Conservation (phyloP, 2,888 invertebrate genomes). For the Aradus depressus region DNA sequence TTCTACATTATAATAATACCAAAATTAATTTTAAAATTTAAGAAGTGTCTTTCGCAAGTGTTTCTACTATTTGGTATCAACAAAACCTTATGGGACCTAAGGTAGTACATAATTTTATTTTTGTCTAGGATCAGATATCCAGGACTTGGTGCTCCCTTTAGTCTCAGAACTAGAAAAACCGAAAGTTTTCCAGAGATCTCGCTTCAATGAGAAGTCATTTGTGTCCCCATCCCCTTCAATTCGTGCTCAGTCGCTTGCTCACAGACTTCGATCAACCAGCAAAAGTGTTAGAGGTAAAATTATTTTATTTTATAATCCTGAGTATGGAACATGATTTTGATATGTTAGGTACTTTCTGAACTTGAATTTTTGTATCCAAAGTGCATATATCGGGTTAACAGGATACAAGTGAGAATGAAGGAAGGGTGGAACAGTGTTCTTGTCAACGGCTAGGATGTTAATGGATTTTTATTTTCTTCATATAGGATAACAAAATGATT, state of each 20-base stretch:
- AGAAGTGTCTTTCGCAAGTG: too few species aligned
- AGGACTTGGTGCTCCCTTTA: slow-evolving; percentile 25
- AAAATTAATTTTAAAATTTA: too few species aligned
- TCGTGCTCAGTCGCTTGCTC: slow-evolving; percentile 60
- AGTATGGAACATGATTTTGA: too few species aligned
- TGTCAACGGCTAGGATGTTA: too few species aligned
- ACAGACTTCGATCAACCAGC: slow-evolving; percentile 72
- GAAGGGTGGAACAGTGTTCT: background rate
- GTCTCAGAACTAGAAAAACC: slow-evolving; percentile 25
- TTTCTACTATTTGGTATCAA: too few species aligned
- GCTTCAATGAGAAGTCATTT: slow-evolving; percentile 34
- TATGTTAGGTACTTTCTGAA: too few species aligned
- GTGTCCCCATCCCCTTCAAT: slow-evolving; percentile 46
- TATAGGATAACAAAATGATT: too few species aligned
- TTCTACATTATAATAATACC: background rate
- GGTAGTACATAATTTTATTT: slow-evolving; percentile 1
- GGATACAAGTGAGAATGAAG: too few species aligned
- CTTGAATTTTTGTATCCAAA: too few species aligned
- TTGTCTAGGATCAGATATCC: slow-evolving; percentile 26
- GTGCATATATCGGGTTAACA: too few species aligned
- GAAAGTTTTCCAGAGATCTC: slow-evolving; percentile 24
- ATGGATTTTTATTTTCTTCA: too few species aligned
- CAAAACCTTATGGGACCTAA: too few species aligned
- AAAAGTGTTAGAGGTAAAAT: slow-evolving; percentile 59
- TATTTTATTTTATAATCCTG: slow-evolving; percentile 1